These are phyloP conservation scores for Hydrophis major DNA, from an alignment of 2,797 vertebrate species.

Conservation along the genomic window DNA sequence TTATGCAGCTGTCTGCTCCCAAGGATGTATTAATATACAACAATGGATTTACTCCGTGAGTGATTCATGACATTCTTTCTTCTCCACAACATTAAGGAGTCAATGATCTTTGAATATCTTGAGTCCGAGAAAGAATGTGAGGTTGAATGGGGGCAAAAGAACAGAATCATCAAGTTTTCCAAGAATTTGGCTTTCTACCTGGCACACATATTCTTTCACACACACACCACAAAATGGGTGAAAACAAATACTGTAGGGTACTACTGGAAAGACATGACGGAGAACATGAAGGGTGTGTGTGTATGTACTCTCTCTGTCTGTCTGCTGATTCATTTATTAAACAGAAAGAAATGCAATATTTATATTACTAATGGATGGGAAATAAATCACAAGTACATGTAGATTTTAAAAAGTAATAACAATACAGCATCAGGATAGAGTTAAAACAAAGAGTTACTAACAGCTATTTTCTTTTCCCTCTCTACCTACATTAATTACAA, in stretches of 20 bases:
- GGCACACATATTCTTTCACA: neutral
- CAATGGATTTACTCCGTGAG: neutral
- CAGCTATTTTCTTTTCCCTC: neutral
- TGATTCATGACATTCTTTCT: conserved; percentile 17
- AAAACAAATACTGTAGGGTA: neutral
- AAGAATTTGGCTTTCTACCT: neutral
- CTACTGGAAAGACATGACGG: neutral
- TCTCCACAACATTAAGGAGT: conserved; percentile 5
- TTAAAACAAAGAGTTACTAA: neutral
- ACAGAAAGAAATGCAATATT: neutral
- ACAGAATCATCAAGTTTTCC: neutral
- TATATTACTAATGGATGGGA: neutral
- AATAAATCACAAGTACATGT: neutral
- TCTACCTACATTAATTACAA: neutral
- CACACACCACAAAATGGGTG: neutral
- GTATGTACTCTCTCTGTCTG: neutral
- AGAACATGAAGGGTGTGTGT: neutral
- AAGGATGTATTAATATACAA: conserved; percentile 9
- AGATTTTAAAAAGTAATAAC: neutral
- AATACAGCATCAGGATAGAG: neutral
- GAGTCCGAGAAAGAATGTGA: conserved; percentile 28
- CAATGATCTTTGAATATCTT: conserved; percentile 31
- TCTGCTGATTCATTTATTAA: neutral
- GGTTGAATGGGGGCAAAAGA: conserved; percentile 13
- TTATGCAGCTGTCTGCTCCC: neutral